These are phyloP conservation scores for Cantharis rufa DNA, from an alignment of 2,888 invertebrate genomes.

Conservation along the genomic window DNA sequence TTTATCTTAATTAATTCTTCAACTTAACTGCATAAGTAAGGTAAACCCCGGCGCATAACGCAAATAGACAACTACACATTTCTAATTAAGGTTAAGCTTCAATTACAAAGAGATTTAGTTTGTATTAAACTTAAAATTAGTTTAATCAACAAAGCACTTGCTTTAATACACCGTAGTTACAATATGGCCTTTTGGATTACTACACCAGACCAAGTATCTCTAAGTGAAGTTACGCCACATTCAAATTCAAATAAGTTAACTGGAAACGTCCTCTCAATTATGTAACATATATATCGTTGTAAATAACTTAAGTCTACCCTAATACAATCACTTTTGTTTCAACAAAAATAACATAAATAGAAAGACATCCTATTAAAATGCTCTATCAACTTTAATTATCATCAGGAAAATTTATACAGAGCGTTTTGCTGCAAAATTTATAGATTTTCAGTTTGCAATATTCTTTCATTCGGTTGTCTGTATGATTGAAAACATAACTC, in stretches of 20 bases:
- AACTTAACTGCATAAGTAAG: neutral
- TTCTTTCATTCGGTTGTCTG: too few species aligned
- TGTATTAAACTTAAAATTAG: slow-evolving; percentile 11
- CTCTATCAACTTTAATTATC: too few species aligned
- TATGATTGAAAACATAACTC: too few species aligned
- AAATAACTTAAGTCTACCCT: neutral
- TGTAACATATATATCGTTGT: neutral
- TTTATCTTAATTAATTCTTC: neutral
- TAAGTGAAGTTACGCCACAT: neutral
- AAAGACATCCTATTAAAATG: too few species aligned
- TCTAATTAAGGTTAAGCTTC: slow-evolving; percentile 8
- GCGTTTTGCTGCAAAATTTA: too few species aligned
- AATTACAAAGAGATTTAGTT: slow-evolving; percentile 14
- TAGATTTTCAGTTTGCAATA: too few species aligned
- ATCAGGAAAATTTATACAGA: too few species aligned
- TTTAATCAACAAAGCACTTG: slow-evolving; percentile 1
- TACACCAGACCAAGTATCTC: neutral
- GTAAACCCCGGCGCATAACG: neutral
- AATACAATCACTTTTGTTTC: neutral
- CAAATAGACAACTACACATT: slow-evolving; percentile 4
- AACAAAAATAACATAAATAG: neutral
- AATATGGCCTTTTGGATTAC: neutral
- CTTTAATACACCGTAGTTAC: neutral
- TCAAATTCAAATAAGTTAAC: neutral
- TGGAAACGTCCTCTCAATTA: neutral